Evolutionary conservation across 2,113 vertebrate genomes (phyloP).

Genomic region (Charina bottae): DNA sequence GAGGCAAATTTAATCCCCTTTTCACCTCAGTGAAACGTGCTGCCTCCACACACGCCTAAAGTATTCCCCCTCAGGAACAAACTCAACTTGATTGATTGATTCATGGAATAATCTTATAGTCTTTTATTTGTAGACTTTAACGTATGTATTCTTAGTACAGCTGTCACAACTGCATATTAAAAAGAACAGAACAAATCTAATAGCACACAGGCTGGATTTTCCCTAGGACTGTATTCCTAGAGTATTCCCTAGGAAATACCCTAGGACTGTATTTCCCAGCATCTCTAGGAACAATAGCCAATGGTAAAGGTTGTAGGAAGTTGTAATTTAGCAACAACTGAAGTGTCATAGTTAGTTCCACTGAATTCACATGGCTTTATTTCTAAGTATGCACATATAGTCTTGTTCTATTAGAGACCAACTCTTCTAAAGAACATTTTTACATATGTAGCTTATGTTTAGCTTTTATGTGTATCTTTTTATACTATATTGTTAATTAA

Average conservation of each 20-base stretch:
- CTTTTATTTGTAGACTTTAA: not conserved
- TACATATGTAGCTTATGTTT: not conserved
- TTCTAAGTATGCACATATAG: not conserved
- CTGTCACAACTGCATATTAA: not conserved
- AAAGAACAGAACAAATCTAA: not conserved
- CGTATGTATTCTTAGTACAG: not conserved
- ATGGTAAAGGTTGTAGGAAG: not conserved
- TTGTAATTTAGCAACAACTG: not conserved
- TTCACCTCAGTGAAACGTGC: not conserved
- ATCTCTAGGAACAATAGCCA: not conserved
- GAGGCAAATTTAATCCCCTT: not conserved
- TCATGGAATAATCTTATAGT: not conserved
- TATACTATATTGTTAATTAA: not conserved
- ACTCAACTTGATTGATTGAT: not conserved
- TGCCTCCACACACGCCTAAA: not conserved
- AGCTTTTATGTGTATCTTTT: not conserved
- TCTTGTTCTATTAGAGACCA: not conserved
- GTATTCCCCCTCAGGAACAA: not conserved
- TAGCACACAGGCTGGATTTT: not conserved
- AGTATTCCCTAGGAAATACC: not conserved
- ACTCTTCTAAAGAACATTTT: not conserved
- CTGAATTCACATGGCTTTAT: not conserved
- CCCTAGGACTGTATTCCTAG: not conserved
- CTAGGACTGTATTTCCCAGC: not conserved
- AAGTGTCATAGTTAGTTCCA: not conserved